Evolutionary conservation across 2,113 vertebrate genomes (phyloP).

Genomic region (Hypocryptadius cinnamomeus): DNA sequence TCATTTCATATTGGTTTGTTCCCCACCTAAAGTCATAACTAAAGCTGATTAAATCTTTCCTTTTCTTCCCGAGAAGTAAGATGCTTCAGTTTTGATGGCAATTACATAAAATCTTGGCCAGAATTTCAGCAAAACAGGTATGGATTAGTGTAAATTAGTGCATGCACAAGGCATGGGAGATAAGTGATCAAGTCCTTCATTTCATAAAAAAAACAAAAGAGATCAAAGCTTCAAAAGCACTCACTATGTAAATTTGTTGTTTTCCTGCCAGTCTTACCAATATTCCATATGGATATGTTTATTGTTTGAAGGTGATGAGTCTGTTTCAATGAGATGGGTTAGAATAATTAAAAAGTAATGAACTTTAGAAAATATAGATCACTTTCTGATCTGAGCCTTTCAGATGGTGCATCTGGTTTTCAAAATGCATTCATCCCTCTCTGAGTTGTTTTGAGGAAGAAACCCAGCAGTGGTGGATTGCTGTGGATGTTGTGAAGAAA

Average conservation of each 20-base stretch:
- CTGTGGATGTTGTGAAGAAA: not conserved
- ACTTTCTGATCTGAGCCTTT: not conserved
- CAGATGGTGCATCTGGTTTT: not conserved
- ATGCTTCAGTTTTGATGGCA: not conserved
- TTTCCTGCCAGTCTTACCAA: not conserved
- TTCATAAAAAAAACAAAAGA: not conserved
- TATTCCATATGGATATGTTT: not conserved
- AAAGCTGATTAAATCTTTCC: not conserved
- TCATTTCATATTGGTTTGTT: not conserved
- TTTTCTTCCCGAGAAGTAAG: not conserved
- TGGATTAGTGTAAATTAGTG: not conserved
- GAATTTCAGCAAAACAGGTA: not conserved
- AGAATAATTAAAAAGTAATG: not conserved
- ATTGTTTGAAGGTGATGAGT: not conserved
- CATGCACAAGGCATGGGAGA: not conserved
- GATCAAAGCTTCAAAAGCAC: not conserved
- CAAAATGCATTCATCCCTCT: not conserved
- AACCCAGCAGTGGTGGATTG: fast-evolving
- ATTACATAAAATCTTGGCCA: not conserved
- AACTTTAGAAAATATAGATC: not conserved
- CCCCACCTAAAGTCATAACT: not conserved
- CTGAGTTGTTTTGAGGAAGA: not conserved
- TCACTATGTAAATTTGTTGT: not conserved
- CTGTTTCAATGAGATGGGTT: not conserved
- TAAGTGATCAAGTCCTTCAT: not conserved